These are phyloP conservation scores for Myanophis thanlyinensis DNA, from an alignment of 2,113 vertebrate genomes.

Conservation along the genomic window DNA sequence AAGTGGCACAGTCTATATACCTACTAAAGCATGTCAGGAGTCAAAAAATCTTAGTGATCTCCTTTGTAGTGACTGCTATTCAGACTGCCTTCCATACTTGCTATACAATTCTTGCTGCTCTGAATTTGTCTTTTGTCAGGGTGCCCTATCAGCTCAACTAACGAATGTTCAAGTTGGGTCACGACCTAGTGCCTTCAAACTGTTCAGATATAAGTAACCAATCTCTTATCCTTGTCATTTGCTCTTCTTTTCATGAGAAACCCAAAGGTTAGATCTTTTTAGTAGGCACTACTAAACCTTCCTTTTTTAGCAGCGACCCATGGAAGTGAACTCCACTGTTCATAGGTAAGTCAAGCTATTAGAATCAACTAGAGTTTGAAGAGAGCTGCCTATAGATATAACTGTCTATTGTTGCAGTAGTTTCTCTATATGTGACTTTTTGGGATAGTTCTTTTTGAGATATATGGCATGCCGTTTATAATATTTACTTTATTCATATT, in stretches of 20 bases:
- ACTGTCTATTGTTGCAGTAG: not conserved
- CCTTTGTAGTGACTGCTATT: conserved; percentile 72
- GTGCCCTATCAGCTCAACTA: conserved; percentile 74
- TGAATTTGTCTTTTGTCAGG: conserved; percentile 67
- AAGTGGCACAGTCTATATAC: conserved; percentile 75
- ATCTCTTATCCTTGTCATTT: conserved; percentile 75
- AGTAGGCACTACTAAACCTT: conserved; percentile 71
- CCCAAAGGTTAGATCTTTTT: conserved; percentile 80
- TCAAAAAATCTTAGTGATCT: conserved; percentile 67
- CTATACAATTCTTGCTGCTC: conserved; percentile 62
- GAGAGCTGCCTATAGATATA: not conserved
- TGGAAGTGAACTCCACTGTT: conserved; percentile 63
- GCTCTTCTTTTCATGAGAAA: conserved; percentile 77
- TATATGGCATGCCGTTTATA: not conserved
- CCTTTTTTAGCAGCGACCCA: conserved; percentile 72
- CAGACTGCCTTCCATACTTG: conserved; percentile 55
- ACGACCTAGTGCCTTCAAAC: conserved; percentile 75
- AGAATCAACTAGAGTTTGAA: conserved; percentile 37
- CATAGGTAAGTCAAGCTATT: conserved; percentile 65
- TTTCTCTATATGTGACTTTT: not conserved
- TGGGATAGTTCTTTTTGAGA: not conserved
- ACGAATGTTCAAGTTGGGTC: conserved; percentile 78
- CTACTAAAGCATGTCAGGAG: conserved; percentile 68
- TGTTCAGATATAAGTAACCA: conserved; percentile 69
- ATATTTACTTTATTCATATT: not conserved